Conservation (phyloP, 2,113 vertebrate species). For the Xenotilapia longispinis region DNA sequence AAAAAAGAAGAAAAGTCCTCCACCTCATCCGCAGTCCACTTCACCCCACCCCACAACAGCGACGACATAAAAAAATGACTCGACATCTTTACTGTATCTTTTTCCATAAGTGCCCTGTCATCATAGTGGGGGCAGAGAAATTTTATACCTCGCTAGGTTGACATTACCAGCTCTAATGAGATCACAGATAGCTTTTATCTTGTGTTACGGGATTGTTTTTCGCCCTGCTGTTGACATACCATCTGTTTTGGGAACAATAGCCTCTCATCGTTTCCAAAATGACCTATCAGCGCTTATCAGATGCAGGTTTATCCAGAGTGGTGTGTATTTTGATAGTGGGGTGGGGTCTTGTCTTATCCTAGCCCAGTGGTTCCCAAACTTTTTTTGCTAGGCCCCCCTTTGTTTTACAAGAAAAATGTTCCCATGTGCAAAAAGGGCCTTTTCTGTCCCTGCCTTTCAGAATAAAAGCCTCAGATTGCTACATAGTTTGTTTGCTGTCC, state of each 20-base stretch:
- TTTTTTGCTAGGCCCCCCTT: background rate
- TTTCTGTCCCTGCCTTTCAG: background rate
- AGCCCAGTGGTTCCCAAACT: background rate
- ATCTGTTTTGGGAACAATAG: constrained; percentile 47
- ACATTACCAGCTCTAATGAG: constrained; percentile 61
- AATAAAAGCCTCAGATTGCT: background rate
- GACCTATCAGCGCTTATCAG: constrained; percentile 45
- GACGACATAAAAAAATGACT: constrained; percentile 21
- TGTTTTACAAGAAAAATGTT: background rate
- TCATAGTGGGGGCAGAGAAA: constrained; percentile 37
- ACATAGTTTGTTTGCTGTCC: background rate
- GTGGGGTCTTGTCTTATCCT: background rate
- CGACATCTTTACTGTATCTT: constrained; percentile 31
- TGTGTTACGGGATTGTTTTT: constrained; percentile 58
- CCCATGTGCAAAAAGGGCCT: background rate
- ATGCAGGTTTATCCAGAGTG: background rate
- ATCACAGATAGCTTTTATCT: constrained; percentile 59
- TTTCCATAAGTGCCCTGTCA: constrained; percentile 48
- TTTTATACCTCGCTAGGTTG: constrained; percentile 42
- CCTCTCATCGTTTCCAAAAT: constrained; percentile 37
- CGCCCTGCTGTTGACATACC: constrained; percentile 38
- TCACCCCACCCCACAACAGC: background rate
- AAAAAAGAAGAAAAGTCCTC: background rate
- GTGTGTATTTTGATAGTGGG: background rate
- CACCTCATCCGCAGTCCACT: background rate